Percentiles rank a stretch among this genome's conserved stretches.
phyloP scores from a whole-genome alignment of 1,140 invertebrate species.

The Saccostrea cuccullata region DNA sequence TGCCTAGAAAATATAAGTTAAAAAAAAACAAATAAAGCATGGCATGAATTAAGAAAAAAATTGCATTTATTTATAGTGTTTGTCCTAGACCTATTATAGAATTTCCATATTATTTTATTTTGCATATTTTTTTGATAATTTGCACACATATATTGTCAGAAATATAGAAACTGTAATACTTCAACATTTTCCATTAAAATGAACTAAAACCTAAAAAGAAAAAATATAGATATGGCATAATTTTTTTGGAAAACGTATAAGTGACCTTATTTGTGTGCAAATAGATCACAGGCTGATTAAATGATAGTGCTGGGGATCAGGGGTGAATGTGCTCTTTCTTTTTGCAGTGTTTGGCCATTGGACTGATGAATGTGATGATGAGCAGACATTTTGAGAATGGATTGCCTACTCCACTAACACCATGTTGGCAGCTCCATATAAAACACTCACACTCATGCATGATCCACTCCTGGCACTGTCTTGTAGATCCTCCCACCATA shows the following conservation, averaged over 20 bases:
- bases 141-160: neutral
- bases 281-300: neutral
- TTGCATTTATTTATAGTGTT: neutral
- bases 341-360: conserved; percentile 89
- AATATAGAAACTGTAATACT: no score
- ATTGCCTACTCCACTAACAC: conserved; percentile 19
- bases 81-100: neutral
- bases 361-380: conserved; percentile 88
- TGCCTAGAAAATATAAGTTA: neutral
- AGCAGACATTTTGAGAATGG: conserved; percentile 86
- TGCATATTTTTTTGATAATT: conserved; percentile 4
- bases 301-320: neutral
- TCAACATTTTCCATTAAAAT: no score
- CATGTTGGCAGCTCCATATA: conserved; percentile 29
- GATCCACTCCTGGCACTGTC: conserved; percentile 17
- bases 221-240: neutral
- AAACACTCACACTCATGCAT: conserved; percentile 16
- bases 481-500: neutral
- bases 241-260: neutral
- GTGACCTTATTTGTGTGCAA: neutral
- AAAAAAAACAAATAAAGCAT: neutral
- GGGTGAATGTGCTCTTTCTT: conserved; percentile 63
- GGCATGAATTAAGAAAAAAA: neutral
- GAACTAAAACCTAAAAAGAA: neutral
- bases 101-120: neutral